Conservation (phyloP, 2,888 invertebrate genomes). For the Leucoma salicis region DNA sequence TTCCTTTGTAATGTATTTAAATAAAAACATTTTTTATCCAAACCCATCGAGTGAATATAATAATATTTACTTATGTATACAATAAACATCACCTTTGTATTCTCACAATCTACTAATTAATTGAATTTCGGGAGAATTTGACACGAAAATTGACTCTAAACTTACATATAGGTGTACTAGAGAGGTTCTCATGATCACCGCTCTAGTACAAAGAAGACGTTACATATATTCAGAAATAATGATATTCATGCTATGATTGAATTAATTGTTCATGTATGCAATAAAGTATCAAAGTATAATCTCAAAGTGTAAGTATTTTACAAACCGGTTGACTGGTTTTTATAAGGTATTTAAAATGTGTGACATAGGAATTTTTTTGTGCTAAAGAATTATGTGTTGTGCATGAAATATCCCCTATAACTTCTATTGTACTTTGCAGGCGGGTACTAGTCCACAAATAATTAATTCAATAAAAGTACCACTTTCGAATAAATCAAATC, state of each 20-base stretch:
- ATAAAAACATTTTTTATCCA: too few relatives aligned
- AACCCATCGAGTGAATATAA: slow-evolving; percentile 47
- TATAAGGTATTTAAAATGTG: too few relatives aligned
- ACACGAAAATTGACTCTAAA: slow-evolving; percentile 79
- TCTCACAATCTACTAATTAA: slow-evolving; percentile 73
- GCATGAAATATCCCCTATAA: slow-evolving; percentile 42
- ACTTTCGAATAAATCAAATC: slow-evolving; percentile 10
- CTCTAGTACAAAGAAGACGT: slow-evolving; percentile 21
- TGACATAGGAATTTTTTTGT: too few relatives aligned
- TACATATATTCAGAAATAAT: slow-evolving; percentile 17
- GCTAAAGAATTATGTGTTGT: slow-evolving; percentile 40
- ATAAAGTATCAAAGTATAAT: slow-evolving; percentile 4
- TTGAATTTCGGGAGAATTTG: slow-evolving; percentile 82
- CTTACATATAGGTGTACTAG: slow-evolving; percentile 57
- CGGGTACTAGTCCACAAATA: slow-evolving; percentile 42
- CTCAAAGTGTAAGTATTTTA: not conserved
- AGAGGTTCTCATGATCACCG: slow-evolving; percentile 25
- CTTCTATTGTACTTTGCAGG: slow-evolving; percentile 74
- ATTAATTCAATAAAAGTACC: slow-evolving; percentile 19
- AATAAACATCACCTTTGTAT: slow-evolving; percentile 45
- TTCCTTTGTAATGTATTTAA: too few relatives aligned
- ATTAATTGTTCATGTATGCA: slow-evolving; percentile 11
- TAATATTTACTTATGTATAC: slow-evolving; percentile 47
- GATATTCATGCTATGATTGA: too few relatives aligned
- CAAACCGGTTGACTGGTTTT: too few relatives aligned